phyloP scores from a whole-genome alignment of 2,888 invertebrate genomes.

The Leistus spinibarbis region DNA sequence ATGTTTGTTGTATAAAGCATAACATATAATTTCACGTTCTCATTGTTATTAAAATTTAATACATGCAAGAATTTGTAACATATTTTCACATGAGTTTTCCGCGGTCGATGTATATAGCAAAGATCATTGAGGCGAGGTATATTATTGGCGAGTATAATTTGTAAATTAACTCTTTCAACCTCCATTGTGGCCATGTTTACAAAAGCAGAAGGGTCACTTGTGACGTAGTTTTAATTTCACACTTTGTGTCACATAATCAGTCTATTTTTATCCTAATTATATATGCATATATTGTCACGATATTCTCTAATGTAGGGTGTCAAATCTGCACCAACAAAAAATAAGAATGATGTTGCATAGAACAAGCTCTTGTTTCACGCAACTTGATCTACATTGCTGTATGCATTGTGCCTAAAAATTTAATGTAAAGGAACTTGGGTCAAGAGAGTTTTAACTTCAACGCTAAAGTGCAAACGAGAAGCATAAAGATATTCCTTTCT shows the following conservation, averaged over 20 bases:
- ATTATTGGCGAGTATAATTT: slow-evolving; percentile 1
- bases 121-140: neutral
- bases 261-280: neutral
- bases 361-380: no score
- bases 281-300: neutral
- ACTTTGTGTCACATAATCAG: neutral
- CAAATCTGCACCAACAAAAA: no score
- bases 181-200: slow-evolving; percentile 5
- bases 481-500: neutral
- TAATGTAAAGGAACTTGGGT: neutral
- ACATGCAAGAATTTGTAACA: neutral
- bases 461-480: neutral
- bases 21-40: neutral
- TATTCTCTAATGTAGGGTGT: neutral
- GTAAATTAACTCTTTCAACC: slow-evolving; percentile 6
- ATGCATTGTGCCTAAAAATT: neutral
- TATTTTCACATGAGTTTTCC: neutral
- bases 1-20: neutral
- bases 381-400: neutral
- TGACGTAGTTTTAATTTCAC: neutral
- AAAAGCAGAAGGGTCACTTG: slow-evolving; percentile 11
- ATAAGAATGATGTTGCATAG: no score
- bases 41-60: neutral
- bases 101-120: neutral
- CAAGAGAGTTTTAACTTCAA: neutral